These are phyloP conservation scores for Erythrocercus mccallii DNA, from an alignment of 2,113 vertebrate species.

Conservation along the genomic window DNA sequence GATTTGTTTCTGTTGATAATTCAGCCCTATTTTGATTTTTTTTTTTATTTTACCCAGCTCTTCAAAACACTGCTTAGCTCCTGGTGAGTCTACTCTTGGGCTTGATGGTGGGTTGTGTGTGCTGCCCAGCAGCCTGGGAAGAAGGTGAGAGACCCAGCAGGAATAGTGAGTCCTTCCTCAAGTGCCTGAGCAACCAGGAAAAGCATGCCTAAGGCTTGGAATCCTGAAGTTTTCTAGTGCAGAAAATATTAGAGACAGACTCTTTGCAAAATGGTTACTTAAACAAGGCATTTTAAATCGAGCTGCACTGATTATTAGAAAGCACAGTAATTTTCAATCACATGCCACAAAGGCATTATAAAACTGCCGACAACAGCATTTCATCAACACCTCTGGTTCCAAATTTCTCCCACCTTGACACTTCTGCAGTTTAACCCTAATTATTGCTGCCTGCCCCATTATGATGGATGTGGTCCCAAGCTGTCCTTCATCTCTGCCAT, in stretches of 20 bases:
- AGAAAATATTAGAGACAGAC: neutral
- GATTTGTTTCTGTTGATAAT: neutral
- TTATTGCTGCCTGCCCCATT: neutral
- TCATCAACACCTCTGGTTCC: neutral
- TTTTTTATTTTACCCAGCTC: neutral
- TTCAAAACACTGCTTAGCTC: neutral
- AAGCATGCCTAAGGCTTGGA: neutral
- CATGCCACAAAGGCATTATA: neutral
- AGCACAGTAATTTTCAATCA: neutral
- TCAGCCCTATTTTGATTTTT: neutral
- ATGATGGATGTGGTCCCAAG: neutral
- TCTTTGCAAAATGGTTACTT: neutral
- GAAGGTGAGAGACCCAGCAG: neutral
- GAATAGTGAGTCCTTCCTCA: neutral
- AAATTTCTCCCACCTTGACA: neutral
- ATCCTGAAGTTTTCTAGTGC: neutral
- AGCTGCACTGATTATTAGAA: conserved; percentile 7
- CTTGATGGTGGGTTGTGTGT: neutral
- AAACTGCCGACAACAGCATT: neutral
- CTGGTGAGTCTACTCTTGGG: neutral
- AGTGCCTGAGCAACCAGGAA: neutral
- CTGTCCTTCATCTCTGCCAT: neutral
- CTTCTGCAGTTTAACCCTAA: neutral
- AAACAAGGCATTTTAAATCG: neutral
- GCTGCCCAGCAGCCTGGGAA: neutral